Evolutionary conservation across 1,140 invertebrate genomes (phyloP).

Genomic region (Hyphantria cunea): DNA sequence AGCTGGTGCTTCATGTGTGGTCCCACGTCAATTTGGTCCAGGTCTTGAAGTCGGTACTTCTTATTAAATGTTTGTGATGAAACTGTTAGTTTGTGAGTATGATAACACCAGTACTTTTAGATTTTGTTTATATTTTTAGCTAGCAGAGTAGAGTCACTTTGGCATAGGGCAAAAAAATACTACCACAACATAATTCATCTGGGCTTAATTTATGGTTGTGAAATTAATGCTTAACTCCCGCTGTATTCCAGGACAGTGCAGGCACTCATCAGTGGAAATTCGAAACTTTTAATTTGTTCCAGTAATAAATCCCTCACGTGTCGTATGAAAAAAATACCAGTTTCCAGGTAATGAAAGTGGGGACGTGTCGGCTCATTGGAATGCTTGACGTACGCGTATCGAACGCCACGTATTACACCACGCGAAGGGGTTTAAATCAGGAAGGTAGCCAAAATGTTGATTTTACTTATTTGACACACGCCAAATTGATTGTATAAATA

Average conservation of each 20-base stretch:
- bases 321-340: slow-evolving; percentile 29
- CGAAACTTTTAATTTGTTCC: slow-evolving; percentile 28
- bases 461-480: slow-evolving; percentile 29
- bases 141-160: too few species aligned
- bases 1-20: too few species aligned
- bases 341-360: slow-evolving; percentile 19
- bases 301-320: slow-evolving; percentile 26
- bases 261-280: slow-evolving; percentile 25
- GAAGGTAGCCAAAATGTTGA: slow-evolving; percentile 22
- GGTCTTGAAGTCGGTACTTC: too few species aligned
- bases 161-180: too few species aligned
- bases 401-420: not conserved
- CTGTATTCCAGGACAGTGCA: slow-evolving; percentile 1
- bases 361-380: slow-evolving; percentile 26
- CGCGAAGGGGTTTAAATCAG: not conserved
- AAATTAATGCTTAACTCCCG: too few species aligned
- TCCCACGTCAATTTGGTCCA: too few species aligned
- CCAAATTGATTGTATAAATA: slow-evolving; percentile 31
- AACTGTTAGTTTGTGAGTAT: too few species aligned
- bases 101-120: too few species aligned
- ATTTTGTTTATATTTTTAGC: too few species aligned
- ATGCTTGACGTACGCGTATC: slow-evolving; percentile 11
- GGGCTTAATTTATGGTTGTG: too few species aligned
- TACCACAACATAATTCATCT: too few species aligned
- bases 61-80: too few species aligned